These are phyloP conservation scores for Zaprionus lineosus DNA, from an alignment of 2,888 invertebrate species.

Conservation along the genomic window DNA sequence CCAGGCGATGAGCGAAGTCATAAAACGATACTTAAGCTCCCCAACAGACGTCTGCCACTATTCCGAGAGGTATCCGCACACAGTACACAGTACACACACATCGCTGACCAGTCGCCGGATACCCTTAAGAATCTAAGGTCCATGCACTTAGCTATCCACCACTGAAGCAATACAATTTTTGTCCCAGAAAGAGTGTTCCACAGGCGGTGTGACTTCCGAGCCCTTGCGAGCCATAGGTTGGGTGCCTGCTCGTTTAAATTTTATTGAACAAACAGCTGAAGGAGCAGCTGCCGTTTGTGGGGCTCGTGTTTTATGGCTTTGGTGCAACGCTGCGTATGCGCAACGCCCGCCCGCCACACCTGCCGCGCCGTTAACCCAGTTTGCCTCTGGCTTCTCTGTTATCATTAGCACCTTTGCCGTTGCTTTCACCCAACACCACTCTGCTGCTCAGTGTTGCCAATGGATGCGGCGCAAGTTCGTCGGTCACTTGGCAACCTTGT, in stretches of 20 bases:
- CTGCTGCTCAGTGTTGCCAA: too few species aligned
- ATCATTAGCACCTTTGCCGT: conserved; percentile 50
- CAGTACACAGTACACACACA: neutral
- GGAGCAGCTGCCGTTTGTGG: conserved; percentile 31
- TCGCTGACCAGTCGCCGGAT: too few species aligned
- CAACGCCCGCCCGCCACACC: conserved; percentile 31
- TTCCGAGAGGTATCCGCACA: neutral
- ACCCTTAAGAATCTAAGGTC: too few species aligned
- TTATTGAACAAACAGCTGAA: conserved; percentile 71
- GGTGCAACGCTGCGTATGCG: conserved; percentile 72
- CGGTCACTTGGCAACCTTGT: conserved; percentile 24
- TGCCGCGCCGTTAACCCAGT: conserved; percentile 58
- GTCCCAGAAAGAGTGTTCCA: too few species aligned
- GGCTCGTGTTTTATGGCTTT: conserved; percentile 40
- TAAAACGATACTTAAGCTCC: conserved; percentile 16
- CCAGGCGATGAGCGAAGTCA: conserved; percentile 15
- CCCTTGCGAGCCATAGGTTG: too few species aligned
- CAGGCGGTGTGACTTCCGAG: too few species aligned
- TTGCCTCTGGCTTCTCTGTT: conserved; percentile 25
- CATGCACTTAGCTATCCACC: too few species aligned
- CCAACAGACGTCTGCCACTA: conserved; percentile 2
- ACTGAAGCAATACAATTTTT: too few species aligned
- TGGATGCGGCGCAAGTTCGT: too few species aligned
- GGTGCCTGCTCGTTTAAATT: conserved; percentile 33
- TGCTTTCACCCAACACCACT: too few species aligned